Percentiles rank a stretch among this genome's conserved stretches.
Conservation (phyloP, 1,140 invertebrate genomes). For the Phymorhynchus buccinoides region DNA sequence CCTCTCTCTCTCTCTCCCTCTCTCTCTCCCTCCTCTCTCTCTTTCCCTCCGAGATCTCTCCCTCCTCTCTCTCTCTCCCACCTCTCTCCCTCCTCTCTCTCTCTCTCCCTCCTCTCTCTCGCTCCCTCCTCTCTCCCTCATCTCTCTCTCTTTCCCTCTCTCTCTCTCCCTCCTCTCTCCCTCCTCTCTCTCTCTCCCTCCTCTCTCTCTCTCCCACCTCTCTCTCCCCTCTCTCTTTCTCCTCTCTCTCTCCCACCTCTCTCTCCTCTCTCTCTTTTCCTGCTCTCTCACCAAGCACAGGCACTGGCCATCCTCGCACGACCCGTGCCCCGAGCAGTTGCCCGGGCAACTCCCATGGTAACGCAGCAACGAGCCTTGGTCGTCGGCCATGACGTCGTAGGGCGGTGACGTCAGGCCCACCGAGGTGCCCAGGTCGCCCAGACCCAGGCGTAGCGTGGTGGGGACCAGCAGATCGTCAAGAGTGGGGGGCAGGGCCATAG, state of each 20-base stretch:
- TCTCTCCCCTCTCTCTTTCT: not conserved
- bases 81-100: not conserved
- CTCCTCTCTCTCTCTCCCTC: not conserved
- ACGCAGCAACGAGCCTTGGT: not conserved
- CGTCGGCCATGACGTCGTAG: not conserved
- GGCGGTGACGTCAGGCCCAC: constrained; percentile 23
- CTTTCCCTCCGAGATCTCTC: too few species aligned
- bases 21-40: not conserved
- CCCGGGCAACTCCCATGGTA: constrained; percentile 71
- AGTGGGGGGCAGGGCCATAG: not conserved
- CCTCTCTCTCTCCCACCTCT: not conserved
- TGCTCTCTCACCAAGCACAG: constrained; percentile 86
- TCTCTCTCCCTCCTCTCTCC: not conserved
- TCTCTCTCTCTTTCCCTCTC: not conserved
- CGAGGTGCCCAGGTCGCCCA: not conserved
- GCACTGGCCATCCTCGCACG: constrained; percentile 92
- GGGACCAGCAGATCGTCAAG: not conserved
- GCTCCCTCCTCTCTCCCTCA: too few species aligned
- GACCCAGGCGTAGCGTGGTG: constrained; percentile 22
- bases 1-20: too few species aligned
- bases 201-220: too few species aligned
- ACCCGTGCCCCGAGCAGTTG: constrained; percentile 90
- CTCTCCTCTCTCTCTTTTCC: not conserved
- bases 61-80: not conserved
- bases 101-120: not conserved